Evolutionary conservation across 1,140 invertebrate species (phyloP).

Genomic region (Platyscapa corneri): DNA sequence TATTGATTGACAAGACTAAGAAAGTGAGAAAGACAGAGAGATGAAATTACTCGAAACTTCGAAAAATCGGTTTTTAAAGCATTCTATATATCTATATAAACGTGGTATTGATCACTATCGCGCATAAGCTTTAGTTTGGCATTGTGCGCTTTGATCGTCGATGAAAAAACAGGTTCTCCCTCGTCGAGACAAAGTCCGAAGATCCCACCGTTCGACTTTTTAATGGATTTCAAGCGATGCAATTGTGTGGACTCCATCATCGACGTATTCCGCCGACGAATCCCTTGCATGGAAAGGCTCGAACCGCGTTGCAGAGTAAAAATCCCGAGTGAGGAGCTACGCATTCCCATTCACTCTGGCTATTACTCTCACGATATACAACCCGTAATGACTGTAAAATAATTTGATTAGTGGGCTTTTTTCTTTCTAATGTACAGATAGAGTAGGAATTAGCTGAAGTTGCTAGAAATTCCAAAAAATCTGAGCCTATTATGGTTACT

Average conservation of each 20-base stretch:
- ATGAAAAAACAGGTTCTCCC: constrained; percentile 20
- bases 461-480: background rate
- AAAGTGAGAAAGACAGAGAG: background rate
- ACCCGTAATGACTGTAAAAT: background rate
- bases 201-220: constrained; percentile 43
- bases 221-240: constrained; percentile 46
- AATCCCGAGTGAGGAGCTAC: background rate
- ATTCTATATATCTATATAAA: background rate
- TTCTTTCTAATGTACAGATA: background rate
- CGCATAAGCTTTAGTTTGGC: constrained; percentile 12
- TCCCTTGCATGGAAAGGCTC: background rate
- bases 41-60: background rate
- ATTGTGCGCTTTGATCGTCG: constrained; percentile 9
- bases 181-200: constrained; percentile 12
- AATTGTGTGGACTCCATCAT: constrained; percentile 42
- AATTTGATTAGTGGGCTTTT: constrained; percentile 32
- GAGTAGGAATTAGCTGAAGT: background rate
- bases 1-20: background rate
- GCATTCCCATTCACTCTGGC: background rate
- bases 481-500: background rate
- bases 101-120: constrained; percentile 6
- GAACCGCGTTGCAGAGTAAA: background rate
- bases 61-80: constrained; percentile 23
- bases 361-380: constrained; percentile 17
- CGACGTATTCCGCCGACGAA: background rate